Evolutionary conservation across 2,888 invertebrate species (phyloP), one percentile per base, ranked within the genome.

Genomic region (Lypha dubia): DNA sequence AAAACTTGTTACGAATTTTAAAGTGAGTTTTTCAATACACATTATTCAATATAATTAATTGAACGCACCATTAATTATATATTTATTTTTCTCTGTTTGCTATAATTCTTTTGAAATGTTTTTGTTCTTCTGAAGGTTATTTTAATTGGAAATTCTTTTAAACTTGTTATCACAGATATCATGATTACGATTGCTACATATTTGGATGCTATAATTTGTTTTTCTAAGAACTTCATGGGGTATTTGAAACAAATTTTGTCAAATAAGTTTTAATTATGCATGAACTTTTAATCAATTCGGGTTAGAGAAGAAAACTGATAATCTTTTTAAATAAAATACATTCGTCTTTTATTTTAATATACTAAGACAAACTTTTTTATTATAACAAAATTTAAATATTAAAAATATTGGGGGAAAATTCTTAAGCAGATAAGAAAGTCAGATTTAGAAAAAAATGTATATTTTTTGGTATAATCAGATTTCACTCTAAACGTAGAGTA

Each of bases 1-100:
- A 51, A 74, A 63, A 73, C 38, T 44, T 24, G 24, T 51, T 35
- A 35, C 11, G 35, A 46, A 35, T 35, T 62, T 28, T 41, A 20
- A 17, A 28, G 20, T 58, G 7, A 53, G 7, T 53, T 28, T 28
- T 53, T 53, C 15, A 24, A 53, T 24, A 24, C 7, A 53, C 11
- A 15, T 22, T 24, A 20, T 9, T 20, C 5, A 9, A 51, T 20
- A 20, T 51, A 51, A 38, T 9, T 38, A 38, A 13, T 38, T 28
- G 28, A 51, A 51, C n/a, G 3, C 15, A 28, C 5, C 15, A 4
- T 24, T 28, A 53, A 24, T 53, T 4, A 53, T 28, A 1, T 46
- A 46, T 44, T 22, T 35, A 4, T 5, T 22, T 38, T 35, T 15
- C 53, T 24, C 9, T 22, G 17, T 51, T 32, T 11, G 11, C n/a